A percentile compares a stretch with the other conserved stretches of the same genome.
Evolutionary conservation across 1,140 invertebrate genomes (phyloP).

Genomic region (Sipha flava): DNA sequence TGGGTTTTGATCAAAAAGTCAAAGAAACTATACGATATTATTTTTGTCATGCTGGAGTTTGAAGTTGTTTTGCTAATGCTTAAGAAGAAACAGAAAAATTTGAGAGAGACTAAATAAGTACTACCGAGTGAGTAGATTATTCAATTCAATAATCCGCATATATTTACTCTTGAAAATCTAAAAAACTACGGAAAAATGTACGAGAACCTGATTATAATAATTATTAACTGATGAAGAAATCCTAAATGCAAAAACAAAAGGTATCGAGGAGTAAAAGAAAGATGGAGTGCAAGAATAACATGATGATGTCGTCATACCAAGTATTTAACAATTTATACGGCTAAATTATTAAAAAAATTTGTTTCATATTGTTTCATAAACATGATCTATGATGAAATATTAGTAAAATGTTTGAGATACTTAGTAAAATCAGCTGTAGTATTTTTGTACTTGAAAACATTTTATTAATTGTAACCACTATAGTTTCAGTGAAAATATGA

Average conservation of each 20-base stretch:
- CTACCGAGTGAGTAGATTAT: not conserved
- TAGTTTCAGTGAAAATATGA: too few relatives aligned
- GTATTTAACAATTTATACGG: not conserved
- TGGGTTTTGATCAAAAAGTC: not conserved
- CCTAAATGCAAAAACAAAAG: not conserved
- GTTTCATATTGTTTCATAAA: not conserved
- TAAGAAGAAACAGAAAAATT: not conserved
- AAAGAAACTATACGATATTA: too few relatives aligned
- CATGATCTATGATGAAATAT: too few relatives aligned
- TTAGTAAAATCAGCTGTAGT: too few relatives aligned
- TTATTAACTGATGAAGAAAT: not conserved
- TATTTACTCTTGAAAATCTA: not conserved
- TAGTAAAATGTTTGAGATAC: too few relatives aligned
- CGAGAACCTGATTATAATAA: not conserved
- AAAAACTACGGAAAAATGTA: not conserved
- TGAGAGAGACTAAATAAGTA: not conserved
- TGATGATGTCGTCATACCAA: not conserved
- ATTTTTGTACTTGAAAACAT: too few relatives aligned
- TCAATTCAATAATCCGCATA: not conserved
- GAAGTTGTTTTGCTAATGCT: not conserved
- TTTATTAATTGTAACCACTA: too few relatives aligned
- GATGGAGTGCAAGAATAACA: not conserved
- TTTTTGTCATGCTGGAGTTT: not conserved
- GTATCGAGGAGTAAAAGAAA: not conserved
- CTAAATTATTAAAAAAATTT: not conserved